Evolutionary conservation across 2,113 vertebrate genomes (phyloP).

Genomic region (Thunnus maccoyii): DNA sequence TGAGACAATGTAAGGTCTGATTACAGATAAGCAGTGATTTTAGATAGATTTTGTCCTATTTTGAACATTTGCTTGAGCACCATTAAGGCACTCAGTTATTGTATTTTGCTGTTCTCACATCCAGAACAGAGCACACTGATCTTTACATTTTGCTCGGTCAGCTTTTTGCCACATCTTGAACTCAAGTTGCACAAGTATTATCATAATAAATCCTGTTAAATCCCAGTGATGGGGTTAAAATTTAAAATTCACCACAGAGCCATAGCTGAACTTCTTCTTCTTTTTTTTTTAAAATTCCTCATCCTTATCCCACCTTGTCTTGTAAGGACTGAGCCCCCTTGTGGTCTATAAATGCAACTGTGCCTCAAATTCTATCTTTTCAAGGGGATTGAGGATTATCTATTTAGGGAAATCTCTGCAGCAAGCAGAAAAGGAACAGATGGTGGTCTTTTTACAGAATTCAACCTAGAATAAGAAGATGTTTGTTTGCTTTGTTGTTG

Average conservation of each 20-base stretch:
- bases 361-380: slow-evolving; percentile 29
- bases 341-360: slow-evolving; percentile 66
- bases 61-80: background rate
- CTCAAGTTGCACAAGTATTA: slow-evolving; percentile 1
- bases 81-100: background rate
- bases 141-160: background rate
- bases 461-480: slow-evolving; percentile 54
- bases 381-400: slow-evolving; percentile 65
- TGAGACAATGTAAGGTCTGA: background rate
- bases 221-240: background rate
- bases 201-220: slow-evolving; percentile 20
- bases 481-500: slow-evolving; percentile 38
- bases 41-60: background rate
- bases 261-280: background rate
- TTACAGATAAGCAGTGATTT: background rate
- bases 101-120: background rate
- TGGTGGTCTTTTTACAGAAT: slow-evolving; percentile 85
- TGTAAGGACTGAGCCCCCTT: slow-evolving; percentile 60
- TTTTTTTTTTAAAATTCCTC: background rate
- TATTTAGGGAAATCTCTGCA: slow-evolving; percentile 68
- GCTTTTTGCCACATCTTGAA: background rate
- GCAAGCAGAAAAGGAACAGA: slow-evolving; percentile 66
- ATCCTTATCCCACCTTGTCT: background rate
- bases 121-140: slow-evolving; percentile 1
- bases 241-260: slow-evolving; percentile 10